Evolutionary conservation across 2,797 vertebrate genomes (phyloP).

Genomic region (Octomys mimax): DNA sequence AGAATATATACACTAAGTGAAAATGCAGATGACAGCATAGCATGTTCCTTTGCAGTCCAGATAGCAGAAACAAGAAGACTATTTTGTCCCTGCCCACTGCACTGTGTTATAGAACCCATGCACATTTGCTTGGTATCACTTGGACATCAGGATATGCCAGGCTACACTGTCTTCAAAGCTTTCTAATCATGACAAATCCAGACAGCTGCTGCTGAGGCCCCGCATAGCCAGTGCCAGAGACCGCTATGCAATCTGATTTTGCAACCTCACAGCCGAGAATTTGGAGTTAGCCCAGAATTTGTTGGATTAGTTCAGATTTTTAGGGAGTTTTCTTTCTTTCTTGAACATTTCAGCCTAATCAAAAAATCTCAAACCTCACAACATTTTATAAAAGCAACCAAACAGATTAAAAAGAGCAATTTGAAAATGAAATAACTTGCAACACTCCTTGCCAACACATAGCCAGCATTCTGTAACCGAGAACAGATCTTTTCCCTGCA

Average conservation of each 20-base stretch:
- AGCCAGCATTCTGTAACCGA: not conserved
- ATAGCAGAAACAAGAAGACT: not conserved
- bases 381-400: slow-evolving; percentile 33
- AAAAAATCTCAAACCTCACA: slow-evolving; percentile 45
- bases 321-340: slow-evolving; percentile 73
- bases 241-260: slow-evolving; percentile 58
- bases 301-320: slow-evolving; percentile 80
- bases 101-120: not conserved
- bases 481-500: not conserved
- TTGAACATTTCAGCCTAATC: slow-evolving; percentile 65
- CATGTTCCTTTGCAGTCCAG: not conserved
- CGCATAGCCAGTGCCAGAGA: not conserved
- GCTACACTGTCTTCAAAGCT: not conserved
- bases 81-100: not conserved
- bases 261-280: slow-evolving; percentile 51
- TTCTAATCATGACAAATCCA: slow-evolving; percentile 3
- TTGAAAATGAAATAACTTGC: slow-evolving; percentile 15
- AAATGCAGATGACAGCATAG: not conserved
- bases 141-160: not conserved
- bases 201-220: not conserved
- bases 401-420: slow-evolving; percentile 11
- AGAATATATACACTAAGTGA: slow-evolving; percentile 7
- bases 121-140: not conserved
- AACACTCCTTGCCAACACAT: not conserved
- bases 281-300: slow-evolving; percentile 69